Base-by-base conservation (phyloP, 2,888 invertebrate genomes). In the Acleris holmiana region DNA sequence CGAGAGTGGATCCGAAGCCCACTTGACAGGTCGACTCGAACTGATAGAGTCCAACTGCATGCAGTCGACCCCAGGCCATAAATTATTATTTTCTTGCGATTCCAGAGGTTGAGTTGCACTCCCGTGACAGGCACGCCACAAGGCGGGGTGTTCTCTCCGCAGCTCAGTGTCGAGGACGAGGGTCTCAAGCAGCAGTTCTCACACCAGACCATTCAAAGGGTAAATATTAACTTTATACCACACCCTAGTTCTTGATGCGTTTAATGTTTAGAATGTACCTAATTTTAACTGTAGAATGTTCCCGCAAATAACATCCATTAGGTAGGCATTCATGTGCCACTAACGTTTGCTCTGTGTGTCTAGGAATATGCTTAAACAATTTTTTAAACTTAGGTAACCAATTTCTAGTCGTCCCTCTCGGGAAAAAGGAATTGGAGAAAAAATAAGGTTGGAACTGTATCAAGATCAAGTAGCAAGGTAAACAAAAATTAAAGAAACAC, bases 391-490 rank as follows among this genome's bases (percentile, higher is more conserved):
- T 84, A 84, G 84, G 85, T 80, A 82, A 85, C 86, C 78, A 81
- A 88, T 92, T 92, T 91, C 80, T 91, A 92, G 91, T 91, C 82
- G 76, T 83, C 90, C 84, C 85, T 86, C 83, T 87, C 90, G 88
- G 89, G 86, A 76, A 86, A 85, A 84, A 89, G 90, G 84, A 89
- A 87, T 87, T 89, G 92, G 90, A 88, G 91, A 82, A 86, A 89
- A 87, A 91, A 91, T 91, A 91, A 88, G 82, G 84, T 92, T 79
- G 92, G 89, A 83, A 90, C 91, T 84, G 88, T 91, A 79, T 86
- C 91, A 81, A 89, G 89, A 85, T 85, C 90, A 75, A 80, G 88
- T 80, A 89, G 88, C 83, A 86, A 91, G 92, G 92, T 92, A 92
- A 91, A 84, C 80, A 76, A 72, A 81, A 77, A 71, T 77, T 75